A percentile compares a stretch with the other conserved stretches of the same genome.
phyloP scores from a whole-genome alignment of 2,888 invertebrate species.

The Trypoxylon attenuatum region DNA sequence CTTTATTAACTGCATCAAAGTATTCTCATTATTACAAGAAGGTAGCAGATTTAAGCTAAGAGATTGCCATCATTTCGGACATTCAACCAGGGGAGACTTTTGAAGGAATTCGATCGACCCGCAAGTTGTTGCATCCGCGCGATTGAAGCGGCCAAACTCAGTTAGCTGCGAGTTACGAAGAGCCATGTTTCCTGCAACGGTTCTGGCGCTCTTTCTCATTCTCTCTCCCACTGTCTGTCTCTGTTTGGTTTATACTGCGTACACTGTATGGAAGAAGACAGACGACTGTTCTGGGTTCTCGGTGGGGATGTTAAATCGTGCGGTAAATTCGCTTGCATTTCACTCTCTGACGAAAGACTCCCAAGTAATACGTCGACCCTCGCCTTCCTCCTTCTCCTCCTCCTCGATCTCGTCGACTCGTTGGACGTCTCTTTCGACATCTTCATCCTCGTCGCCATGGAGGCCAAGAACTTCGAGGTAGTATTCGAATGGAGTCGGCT shows the following conservation, averaged over 20 bases:
- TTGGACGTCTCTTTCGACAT: slow-evolving; percentile 31
- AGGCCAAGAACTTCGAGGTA: slow-evolving; percentile 49
- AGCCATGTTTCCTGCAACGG: slow-evolving; percentile 37
- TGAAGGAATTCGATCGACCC: slow-evolving; percentile 35
- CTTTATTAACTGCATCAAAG: no score
- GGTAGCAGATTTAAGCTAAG: no score
- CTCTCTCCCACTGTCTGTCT: no score
- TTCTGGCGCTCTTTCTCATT: slow-evolving; percentile 32
- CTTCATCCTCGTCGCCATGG: slow-evolving; percentile 37
- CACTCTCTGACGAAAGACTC: slow-evolving; percentile 56
- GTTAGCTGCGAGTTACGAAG: slow-evolving; percentile 51
- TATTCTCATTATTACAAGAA: no score
- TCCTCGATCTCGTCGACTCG: slow-evolving; percentile 32
- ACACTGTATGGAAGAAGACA: slow-evolving; percentile 45
- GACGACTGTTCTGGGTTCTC: slow-evolving; percentile 58
- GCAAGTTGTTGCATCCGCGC: slow-evolving; percentile 40
- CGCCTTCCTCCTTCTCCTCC: slow-evolving; percentile 30
- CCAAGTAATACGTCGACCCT: slow-evolving; percentile 59
- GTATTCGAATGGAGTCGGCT: slow-evolving; percentile 57
- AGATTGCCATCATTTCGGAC: no score
- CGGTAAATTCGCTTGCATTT: slow-evolving; percentile 71
- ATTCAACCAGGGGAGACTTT: no score
- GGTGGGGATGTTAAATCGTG: slow-evolving; percentile 67
- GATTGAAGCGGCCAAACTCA: slow-evolving; percentile 41
- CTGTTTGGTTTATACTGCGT: slow-evolving; percentile 20